Base-by-base conservation (phyloP, 2,797 vertebrate species). In the Eleutherodactylus coqui region DNA sequence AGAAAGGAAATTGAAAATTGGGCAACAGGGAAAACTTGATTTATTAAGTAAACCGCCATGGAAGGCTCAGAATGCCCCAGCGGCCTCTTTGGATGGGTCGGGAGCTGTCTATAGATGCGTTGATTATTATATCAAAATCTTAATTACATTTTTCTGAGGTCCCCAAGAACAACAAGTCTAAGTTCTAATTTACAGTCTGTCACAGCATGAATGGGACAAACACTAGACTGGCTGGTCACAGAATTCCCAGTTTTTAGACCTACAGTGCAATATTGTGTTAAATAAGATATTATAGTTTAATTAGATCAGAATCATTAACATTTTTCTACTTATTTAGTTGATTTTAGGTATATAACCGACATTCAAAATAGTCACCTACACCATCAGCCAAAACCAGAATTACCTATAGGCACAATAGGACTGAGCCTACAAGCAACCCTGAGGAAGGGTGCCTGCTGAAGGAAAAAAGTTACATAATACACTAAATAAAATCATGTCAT, bases 21-120 rank as follows among this genome's bases (percentile, higher is more conserved):
- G 60, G 55, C 78, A 80, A 64, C 41, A 41, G 78, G 78, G 78
- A 80, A 67, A 47, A 67, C 36, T 73, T 73, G 10, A 27, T 73
- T 73, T 36, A 58, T 45, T 62, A 32, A 16, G 41, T 67, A 58
- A 29, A 47, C 41, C 51, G n/a, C 27, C 2, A 49, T 64, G 62
- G 32, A 70, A 24, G 29, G 9, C 69, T 72, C 16, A n/a, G 67
- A 24, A 4, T 21, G 11, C n/a, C 1, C 41, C 41, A 38, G 29
- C 19, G 21, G 62, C 62, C 45, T 78, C 76, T 58, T 3, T 11
- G 53, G 53, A 60, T 55, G 10, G 13, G 4, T 36, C 21, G 32
- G 34, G 49, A 77, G 49, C 49, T 55, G 51, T 38, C 53, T 78
- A 38, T 38, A 41, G 17, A 38, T 53, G 24, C 19, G 8, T 24